Evolutionary conservation across 37 sponge, comb jelly and placozoan species (phyloP).

Genomic region (Aplysina aerophoba): DNA sequence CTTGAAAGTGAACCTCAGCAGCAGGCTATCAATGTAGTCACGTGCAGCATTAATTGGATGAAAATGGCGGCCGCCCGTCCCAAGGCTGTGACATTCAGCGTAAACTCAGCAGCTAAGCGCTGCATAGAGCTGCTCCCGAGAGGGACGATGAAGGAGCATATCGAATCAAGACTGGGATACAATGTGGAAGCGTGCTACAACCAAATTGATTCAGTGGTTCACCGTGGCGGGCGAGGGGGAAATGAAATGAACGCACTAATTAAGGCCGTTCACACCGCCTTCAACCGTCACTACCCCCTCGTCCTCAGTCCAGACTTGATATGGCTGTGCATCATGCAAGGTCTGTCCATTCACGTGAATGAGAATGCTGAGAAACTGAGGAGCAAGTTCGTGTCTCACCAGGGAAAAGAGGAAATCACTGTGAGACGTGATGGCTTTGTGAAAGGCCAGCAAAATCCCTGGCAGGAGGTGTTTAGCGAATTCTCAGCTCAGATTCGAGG

Average conservation of each 20-base stretch:
- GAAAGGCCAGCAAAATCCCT: constrained; percentile 58
- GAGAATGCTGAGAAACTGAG: constrained; percentile 61
- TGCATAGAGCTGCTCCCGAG: neutral
- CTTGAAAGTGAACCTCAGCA: too few species aligned
- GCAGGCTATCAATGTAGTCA: too few species aligned
- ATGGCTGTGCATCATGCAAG: constrained; percentile 64
- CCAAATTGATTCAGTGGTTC: too few species aligned
- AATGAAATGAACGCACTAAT: neutral
- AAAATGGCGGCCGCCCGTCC: too few species aligned
- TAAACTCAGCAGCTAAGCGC: too few species aligned
- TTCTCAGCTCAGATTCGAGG: constrained; percentile 58
- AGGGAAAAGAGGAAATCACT: constrained; percentile 35
- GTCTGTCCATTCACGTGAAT: constrained; percentile 53
- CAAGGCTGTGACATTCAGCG: too few species aligned
- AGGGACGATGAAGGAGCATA: neutral
- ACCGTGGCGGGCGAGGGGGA: too few species aligned
- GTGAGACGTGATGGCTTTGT: constrained; percentile 48
- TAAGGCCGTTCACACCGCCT: constrained; percentile 45
- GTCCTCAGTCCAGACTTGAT: constrained; percentile 56
- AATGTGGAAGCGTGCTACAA: too few species aligned
- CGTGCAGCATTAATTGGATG: too few species aligned
- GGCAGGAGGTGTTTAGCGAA: constrained; percentile 61
- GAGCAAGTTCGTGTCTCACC: constrained; percentile 58
- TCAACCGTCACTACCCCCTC: constrained; percentile 47
- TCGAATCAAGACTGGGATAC: neutral